phyloP scores from a whole-genome alignment of 2,888 invertebrate species.

The Choreutis nemorana region DNA sequence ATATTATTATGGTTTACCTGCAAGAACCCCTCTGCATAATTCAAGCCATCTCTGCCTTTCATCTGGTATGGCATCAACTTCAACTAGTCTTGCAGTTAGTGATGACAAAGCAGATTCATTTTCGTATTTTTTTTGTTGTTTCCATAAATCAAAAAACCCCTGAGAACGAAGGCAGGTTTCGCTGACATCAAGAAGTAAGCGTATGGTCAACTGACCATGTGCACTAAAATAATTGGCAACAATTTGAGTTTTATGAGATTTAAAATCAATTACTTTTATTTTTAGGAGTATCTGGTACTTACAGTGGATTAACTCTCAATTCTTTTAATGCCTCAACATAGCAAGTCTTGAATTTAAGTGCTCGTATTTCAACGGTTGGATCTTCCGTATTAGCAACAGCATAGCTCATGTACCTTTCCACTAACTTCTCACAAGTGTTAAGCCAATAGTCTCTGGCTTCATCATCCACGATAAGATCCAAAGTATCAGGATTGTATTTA shows the following conservation, averaged over 20 bases:
- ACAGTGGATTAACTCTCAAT: conserved; percentile 82
- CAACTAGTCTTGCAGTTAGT: conserved; percentile 71
- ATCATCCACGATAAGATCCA: conserved; percentile 85
- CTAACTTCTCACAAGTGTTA: conserved; percentile 85
- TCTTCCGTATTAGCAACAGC: conserved; percentile 81
- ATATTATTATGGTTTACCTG: too few relatives aligned
- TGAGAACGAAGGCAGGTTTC: conserved; percentile 91
- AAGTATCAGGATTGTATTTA: conserved; percentile 89
- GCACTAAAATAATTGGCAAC: conserved; percentile 57
- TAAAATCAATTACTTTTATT: neutral
- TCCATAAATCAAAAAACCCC: conserved; percentile 90
- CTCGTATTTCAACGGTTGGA: conserved; percentile 79
- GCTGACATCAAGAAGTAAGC: conserved; percentile 89
- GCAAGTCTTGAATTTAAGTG: conserved; percentile 82
- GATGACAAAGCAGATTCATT: conserved; percentile 80
- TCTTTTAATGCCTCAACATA: conserved; percentile 82
- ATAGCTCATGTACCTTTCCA: conserved; percentile 83
- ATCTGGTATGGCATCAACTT: conserved; percentile 73
- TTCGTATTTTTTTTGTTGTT: conserved; percentile 86
- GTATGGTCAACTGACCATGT: conserved; percentile 86
- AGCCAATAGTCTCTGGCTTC: conserved; percentile 94
- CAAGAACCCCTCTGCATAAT: conserved; percentile 71
- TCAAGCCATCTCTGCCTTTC: conserved; percentile 69
- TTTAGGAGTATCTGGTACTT: conserved; percentile 55
- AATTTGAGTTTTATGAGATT: neutral